Evolutionary conservation across 2,797 vertebrate species (phyloP), one percentile per base, ranked within the genome.

Genomic region (Psittacula derbiana): DNA sequence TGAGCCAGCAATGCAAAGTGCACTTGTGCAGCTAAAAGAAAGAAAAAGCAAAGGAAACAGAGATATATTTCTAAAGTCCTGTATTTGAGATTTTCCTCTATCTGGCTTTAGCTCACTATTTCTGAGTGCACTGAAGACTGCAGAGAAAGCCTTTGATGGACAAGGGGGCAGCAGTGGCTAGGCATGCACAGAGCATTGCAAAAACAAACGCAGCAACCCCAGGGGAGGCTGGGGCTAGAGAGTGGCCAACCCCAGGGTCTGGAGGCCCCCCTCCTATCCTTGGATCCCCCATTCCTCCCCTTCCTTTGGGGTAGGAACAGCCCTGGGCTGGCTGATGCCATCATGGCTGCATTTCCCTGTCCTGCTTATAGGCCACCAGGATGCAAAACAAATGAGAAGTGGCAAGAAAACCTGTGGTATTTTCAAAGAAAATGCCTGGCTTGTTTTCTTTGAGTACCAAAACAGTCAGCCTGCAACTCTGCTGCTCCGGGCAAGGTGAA

Each of bases 371-470:
- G 38, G 49, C 72, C 16, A 17, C 41, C 1, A 1, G 47, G 60
- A 50, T 65, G 71, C 28, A 78, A 89, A 91, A 74, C 40, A 71
- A 38, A 57, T 2, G 27, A 6, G 8, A 84, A 81, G 84, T 66
- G 90, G 64, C 73, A 55, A 87, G 73, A 81, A 88, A 92, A 87
- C n/a, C 4, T 72, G 81, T 55, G 71, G 75, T 90, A 69, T 87
- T 87, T 86, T 75, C 74, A 79, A 38, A 66, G 82, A 81, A 96
- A 82, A 87, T 52, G 30, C 6, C 18, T 73, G 41, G 25, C 21
- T 80, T 84, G 49, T 67, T 84, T 95, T 86, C 61, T 81, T 95
- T 88, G 78, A 57, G 93, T 86, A 67, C 80, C 66, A 93, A 69
- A 89, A 80, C 65, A 89, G 66, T 58, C 92, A 92, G 47, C 36